phyloP scores from a whole-genome alignment of 1,140 invertebrate species.

The Tetramorium alpestre region DNA sequence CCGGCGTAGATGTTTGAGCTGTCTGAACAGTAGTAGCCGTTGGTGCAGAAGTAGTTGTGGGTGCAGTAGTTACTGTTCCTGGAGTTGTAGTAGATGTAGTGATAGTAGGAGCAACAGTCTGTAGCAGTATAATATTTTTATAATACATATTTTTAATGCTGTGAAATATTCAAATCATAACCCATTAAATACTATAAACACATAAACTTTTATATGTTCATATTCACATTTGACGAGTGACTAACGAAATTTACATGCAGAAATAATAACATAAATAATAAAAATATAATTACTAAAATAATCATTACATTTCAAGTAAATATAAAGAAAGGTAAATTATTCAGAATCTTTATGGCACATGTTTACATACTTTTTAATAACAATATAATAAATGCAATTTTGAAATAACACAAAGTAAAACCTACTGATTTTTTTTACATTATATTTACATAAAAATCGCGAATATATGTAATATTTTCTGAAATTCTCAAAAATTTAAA shows the following conservation, averaged over 20 bases:
- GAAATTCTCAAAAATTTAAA: constrained; percentile 8
- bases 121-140: constrained; percentile 38
- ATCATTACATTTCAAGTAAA: not conserved
- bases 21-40: constrained; percentile 75
- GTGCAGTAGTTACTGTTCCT: constrained; percentile 76
- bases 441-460: constrained; percentile 16
- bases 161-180: not conserved
- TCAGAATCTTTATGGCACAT: not conserved
- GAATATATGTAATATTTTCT: constrained; percentile 24
- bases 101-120: constrained; percentile 82
- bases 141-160: not conserved
- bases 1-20: constrained; percentile 79
- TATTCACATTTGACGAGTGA: not conserved
- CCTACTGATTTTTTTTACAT: not conserved
- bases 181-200: not conserved
- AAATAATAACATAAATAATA: constrained; percentile 8
- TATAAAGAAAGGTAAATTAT: not conserved
- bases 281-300: constrained; percentile 11
- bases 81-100: constrained; percentile 79
- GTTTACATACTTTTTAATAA: not conserved
- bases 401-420: constrained; percentile 1
- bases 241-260: constrained; percentile 16
- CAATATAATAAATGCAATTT: not conserved
- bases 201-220: not conserved
- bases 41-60: constrained; percentile 72